These are phyloP conservation scores for Caenorhabditis sinica DNA, from an alignment of 2,888 invertebrate species.

Conservation along the genomic window DNA sequence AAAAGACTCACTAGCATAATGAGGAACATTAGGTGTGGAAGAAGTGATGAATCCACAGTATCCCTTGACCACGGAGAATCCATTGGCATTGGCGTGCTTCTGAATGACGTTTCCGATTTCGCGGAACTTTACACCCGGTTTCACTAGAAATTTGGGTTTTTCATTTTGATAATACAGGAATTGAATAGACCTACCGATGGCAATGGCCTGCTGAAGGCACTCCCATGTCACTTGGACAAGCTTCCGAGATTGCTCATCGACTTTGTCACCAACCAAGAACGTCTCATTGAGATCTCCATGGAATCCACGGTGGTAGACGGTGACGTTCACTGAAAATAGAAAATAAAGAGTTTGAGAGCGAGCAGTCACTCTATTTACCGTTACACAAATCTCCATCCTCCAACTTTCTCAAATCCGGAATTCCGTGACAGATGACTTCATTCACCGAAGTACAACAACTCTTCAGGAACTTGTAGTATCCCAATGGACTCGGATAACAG, in stretches of 20 bases:
- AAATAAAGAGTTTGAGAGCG: not conserved
- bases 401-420: constrained; percentile 94
- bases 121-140: constrained; percentile 94
- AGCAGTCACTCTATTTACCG: not conserved
- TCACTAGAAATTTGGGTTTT: constrained; percentile 85
- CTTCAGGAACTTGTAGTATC: constrained; percentile 96
- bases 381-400: not conserved
- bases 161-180: not conserved
- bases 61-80: constrained; percentile 95
- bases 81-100: constrained; percentile 95
- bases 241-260: constrained; percentile 91
- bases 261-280: constrained; percentile 91
- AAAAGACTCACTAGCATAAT: constrained; percentile 93
- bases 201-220: constrained; percentile 94
- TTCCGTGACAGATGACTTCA: constrained; percentile 90
- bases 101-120: constrained; percentile 98
- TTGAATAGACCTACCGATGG: constrained; percentile 86
- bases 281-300: constrained; percentile 99
- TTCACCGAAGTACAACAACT: constrained; percentile 93
- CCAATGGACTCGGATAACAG: constrained; percentile 98
- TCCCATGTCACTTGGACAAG: constrained; percentile 94
- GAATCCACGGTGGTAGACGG: constrained; percentile 96
- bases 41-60: constrained; percentile 97
- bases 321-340: constrained; percentile 90
- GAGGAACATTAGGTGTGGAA: constrained; percentile 99